Conservation (phyloP, 1,140 invertebrate genomes). For the Mercenaria mercenaria region DNA sequence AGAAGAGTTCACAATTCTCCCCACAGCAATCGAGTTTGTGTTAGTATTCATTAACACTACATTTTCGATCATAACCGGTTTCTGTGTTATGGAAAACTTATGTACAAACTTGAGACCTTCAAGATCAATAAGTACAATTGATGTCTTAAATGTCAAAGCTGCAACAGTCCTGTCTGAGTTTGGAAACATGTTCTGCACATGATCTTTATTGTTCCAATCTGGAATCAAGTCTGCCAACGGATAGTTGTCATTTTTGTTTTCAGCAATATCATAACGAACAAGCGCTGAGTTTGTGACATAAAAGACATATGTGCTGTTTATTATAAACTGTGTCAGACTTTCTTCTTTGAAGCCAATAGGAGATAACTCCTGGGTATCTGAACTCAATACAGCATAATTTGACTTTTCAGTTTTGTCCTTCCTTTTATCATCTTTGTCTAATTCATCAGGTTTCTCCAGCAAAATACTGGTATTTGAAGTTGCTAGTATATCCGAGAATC, state of each 20-base stretch:
- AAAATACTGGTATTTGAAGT: background rate
- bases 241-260: background rate
- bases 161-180: slow-evolving; percentile 11
- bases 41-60: slow-evolving; percentile 12
- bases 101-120: background rate
- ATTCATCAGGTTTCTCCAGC: background rate
- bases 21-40: slow-evolving; percentile 18
- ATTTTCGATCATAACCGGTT: slow-evolving; percentile 22
- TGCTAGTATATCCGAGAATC: slow-evolving; percentile 43
- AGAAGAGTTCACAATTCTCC: background rate
- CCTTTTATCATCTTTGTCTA: slow-evolving; percentile 19
- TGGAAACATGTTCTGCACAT: background rate
- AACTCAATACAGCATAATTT: background rate
- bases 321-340: background rate
- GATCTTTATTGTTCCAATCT: background rate
- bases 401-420: background rate
- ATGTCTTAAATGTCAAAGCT: background rate
- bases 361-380: slow-evolving; percentile 11
- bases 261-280: background rate
- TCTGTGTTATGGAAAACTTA: slow-evolving; percentile 5
- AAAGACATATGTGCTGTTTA: background rate
- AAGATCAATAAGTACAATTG: slow-evolving; percentile 16
- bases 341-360: background rate
- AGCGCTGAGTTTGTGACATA: background rate
- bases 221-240: slow-evolving; percentile 24